These are phyloP conservation scores for Melieria picta DNA, from an alignment of 2,888 invertebrate species.

Conservation along the genomic window DNA sequence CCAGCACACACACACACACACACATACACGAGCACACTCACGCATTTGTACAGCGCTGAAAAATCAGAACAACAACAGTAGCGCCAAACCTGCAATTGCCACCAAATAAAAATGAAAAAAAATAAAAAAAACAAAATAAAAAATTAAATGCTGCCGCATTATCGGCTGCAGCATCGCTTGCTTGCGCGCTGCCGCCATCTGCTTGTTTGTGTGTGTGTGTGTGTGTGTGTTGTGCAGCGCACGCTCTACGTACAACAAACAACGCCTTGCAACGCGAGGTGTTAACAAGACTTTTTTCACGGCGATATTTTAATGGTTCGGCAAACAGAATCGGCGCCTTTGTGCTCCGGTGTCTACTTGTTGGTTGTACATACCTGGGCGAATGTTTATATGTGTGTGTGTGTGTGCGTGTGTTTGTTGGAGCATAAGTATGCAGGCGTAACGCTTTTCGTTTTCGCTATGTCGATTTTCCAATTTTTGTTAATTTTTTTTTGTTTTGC, in stretches of 20 bases:
- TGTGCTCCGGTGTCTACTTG: not conserved
- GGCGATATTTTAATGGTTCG: constrained; percentile 53
- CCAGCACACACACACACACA: constrained; percentile 25
- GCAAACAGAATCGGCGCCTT: constrained; percentile 42
- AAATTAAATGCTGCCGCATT: constrained; percentile 1
- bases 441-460: too few relatives aligned
- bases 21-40: constrained; percentile 10
- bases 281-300: constrained; percentile 53
- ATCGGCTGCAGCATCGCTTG: not conserved
- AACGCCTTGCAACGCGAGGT: constrained; percentile 46
- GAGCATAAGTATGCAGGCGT: too few relatives aligned
- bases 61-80: constrained; percentile 24
- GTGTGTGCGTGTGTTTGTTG: too few relatives aligned
- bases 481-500: too few relatives aligned
- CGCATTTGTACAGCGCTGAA: not conserved
- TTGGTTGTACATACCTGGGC: too few relatives aligned
- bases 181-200: not conserved
- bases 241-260: constrained; percentile 25
- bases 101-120: not conserved
- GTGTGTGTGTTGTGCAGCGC: constrained; percentile 28
- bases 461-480: too few relatives aligned
- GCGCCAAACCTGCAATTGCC: not conserved
- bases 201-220: not conserved
- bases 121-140: not conserved
- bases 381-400: too few relatives aligned